A percentile compares a stretch with the other conserved stretches of the same genome.
Evolutionary conservation across 2,888 invertebrate genomes (phyloP).

Genomic region (Harpalus rubripes): DNA sequence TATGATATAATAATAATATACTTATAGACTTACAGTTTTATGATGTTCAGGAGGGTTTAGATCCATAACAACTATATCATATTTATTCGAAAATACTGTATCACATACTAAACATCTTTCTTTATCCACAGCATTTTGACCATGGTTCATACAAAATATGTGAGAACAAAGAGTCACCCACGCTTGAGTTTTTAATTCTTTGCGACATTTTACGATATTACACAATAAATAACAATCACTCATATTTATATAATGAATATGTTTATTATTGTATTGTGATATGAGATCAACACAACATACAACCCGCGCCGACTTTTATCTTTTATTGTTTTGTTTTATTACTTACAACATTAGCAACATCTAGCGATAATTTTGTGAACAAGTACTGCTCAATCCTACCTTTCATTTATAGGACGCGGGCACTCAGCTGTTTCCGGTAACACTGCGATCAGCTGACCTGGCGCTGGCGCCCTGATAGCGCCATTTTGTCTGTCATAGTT

Average conservation of each 20-base stretch:
- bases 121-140: slow-evolving; percentile 62
- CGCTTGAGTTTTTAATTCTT: slow-evolving; percentile 73
- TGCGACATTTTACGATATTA: slow-evolving; percentile 75
- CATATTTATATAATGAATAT: slow-evolving; percentile 63
- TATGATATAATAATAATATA: neutral
- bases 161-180: slow-evolving; percentile 74
- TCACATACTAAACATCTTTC: slow-evolving; percentile 72
- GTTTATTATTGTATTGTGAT: neutral
- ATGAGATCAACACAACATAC: neutral
- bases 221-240: slow-evolving; percentile 74
- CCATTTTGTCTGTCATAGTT: no score
- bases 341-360: neutral
- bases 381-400: no score
- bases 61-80: slow-evolving; percentile 75
- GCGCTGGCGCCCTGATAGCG: no score
- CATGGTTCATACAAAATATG: slow-evolving; percentile 72
- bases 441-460: no score
- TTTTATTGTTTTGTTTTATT: no score
- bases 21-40: slow-evolving; percentile 72
- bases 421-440: no score
- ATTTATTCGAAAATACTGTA: slow-evolving; percentile 73
- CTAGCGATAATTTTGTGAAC: slow-evolving; percentile 9
- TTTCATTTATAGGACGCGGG: no score
- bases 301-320: neutral
- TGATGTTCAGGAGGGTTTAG: slow-evolving; percentile 76